Base-by-base conservation (phyloP, 2,113 vertebrate species). In the Columbina picui region DNA sequence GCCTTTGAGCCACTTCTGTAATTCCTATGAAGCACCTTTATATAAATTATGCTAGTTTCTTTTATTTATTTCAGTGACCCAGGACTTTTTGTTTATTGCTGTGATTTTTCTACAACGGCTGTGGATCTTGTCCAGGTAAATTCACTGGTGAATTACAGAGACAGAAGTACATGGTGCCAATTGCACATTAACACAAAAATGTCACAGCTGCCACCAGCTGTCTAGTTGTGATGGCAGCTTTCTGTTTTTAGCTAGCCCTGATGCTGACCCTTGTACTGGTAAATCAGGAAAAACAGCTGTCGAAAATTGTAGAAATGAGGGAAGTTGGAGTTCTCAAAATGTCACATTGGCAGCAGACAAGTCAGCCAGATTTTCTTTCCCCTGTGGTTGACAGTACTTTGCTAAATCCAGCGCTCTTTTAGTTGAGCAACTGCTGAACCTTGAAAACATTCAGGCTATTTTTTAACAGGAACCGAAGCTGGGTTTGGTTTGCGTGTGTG, bases 71-170 rank as follows among this genome's bases (percentile, higher is more conserved):
- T 71, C 98, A 99, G 99, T 97, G 99, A 99, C 93, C 98, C 99
- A 1, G 98, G 98, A 45, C 98, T 99, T 38, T 99, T 99, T 96
- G 98, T 99, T 59, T 99, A 99, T 96, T 99, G 99, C 95, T 99
- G 99, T 96, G 99, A 99, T 93, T 99, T 99, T 98, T 99, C 99
- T 92, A 98, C 97, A 67, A 98, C 98, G 11, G 99, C 99, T 56
- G 97, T 99, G 91, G 98, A 99, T 76, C 98, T 99, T 36, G 98
- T 99, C 65, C 99, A 98, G 98, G 99, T 99, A 96, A 98, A 98
- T 50, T 13, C 43, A 32, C 0, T 12, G 29, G 20, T 52, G 45
- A 32, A 32, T 55, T 52, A 21, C 0, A 3, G 73, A 61, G 45
- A 39, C 78, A 52, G n/a, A 84, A 56, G 79, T 38, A 29, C 55